Percentiles rank a stretch among this genome's conserved stretches.
Evolutionary conservation across 2,888 invertebrate genomes (phyloP).

Genomic region (Stenotaenia linearis): DNA sequence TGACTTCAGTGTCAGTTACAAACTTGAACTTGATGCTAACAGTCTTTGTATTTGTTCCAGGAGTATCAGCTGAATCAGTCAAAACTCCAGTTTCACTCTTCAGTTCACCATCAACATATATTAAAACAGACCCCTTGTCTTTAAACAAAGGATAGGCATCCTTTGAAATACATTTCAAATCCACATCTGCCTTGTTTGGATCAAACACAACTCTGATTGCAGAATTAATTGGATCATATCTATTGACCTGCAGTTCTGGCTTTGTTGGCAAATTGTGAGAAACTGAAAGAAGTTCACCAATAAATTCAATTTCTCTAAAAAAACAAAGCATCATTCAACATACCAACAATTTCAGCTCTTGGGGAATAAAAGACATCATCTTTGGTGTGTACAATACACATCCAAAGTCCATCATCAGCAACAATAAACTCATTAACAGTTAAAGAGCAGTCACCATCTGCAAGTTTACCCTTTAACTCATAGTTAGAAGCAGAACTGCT

Average conservation of each 20-base stretch:
- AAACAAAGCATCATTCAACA: background rate
- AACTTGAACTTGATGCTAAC: background rate
- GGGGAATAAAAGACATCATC: background rate
- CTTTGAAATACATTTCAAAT: background rate
- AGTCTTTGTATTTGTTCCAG: background rate
- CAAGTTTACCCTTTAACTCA: background rate
- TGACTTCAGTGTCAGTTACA: background rate
- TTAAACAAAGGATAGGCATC: background rate
- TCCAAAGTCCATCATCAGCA: background rate
- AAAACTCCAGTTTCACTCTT: background rate
- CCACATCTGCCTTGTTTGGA: background rate
- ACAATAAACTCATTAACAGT: background rate
- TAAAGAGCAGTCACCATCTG: background rate
- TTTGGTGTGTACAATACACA: background rate
- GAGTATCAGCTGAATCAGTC: background rate
- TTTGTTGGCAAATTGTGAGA: background rate
- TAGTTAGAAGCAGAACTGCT: background rate
- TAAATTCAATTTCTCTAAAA: background rate
- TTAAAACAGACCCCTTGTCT: background rate
- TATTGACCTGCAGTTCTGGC: background rate
- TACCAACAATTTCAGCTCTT: background rate
- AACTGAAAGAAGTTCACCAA: background rate
- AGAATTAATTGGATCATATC: background rate
- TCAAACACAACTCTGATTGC: background rate
- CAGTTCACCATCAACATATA: background rate